Evolutionary conservation across 2,888 invertebrate genomes (phyloP).

Genomic region (Archips xylosteana): DNA sequence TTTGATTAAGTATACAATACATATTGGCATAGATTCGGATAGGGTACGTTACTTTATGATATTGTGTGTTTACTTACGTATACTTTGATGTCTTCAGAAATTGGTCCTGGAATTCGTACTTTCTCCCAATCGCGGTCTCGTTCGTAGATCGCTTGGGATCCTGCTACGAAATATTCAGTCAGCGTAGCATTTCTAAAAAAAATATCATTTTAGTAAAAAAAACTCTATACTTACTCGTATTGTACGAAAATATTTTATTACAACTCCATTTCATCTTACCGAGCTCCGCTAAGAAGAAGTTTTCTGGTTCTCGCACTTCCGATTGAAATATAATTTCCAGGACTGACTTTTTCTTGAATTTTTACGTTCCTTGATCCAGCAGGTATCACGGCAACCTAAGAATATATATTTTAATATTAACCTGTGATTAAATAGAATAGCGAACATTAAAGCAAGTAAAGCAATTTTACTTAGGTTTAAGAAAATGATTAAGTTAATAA

Average conservation of each 20-base stretch:
- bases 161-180: slow-evolving; percentile 93
- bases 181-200: slow-evolving; percentile 87
- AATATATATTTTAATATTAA: not conserved
- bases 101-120: slow-evolving; percentile 92
- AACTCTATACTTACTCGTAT: not conserved
- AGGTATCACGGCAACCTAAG: slow-evolving; percentile 90
- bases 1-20: too few species aligned
- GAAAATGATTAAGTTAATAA: too few species aligned
- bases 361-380: slow-evolving; percentile 92
- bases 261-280: slow-evolving; percentile 75
- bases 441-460: too few species aligned
- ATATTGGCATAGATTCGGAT: too few species aligned
- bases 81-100: slow-evolving; percentile 91
- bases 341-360: slow-evolving; percentile 90
- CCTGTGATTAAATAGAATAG: too few species aligned
- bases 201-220: slow-evolving; percentile 13
- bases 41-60: too few species aligned
- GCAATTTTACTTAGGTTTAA: too few species aligned
- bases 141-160: slow-evolving; percentile 92
- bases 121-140: slow-evolving; percentile 92
- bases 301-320: slow-evolving; percentile 88
- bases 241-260: too few species aligned
- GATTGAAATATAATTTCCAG: slow-evolving; percentile 93
- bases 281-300: slow-evolving; percentile 92
- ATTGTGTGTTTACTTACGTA: slow-evolving; percentile 87